Base-by-base conservation (phyloP, 1,140 invertebrate genomes). In the Rhizoglyphus robini region DNA sequence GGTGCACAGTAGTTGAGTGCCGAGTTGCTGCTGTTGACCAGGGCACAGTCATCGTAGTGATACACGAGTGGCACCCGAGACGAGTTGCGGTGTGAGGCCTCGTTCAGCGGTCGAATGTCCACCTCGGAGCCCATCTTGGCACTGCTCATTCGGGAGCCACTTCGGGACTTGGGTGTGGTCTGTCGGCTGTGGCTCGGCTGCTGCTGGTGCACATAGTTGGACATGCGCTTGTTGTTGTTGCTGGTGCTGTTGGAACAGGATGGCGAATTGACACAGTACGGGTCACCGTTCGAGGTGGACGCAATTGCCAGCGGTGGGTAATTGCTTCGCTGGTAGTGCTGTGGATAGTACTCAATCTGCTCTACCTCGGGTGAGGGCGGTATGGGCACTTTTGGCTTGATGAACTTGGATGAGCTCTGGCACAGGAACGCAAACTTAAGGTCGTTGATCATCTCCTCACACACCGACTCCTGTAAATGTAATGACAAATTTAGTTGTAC, bases 341-440 rank as follows among this genome's bases (percentile, higher is more conserved):
- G 36, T 18, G 36, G 18, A 11, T 11, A 41, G 18, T 18, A n/a
- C n/a, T 46, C 41, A 46, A 1, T n/a, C 18, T 46, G 23, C 23
- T 46, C 8, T 46, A 20, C 18, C 36, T 46, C 23, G 2, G 23
- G 23, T 11, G n/a, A 49, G 5, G 47, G 18, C 25, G 47, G 15
- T 51, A 2, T 51, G 8, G 36, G 18, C 18, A 18, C 36, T 41
- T 8, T 41, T 41, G 36, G 47, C 23, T 51, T 51, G 1, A 66
- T 68, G 11, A 69, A 60, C 63, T 72, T 73, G 25, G 72, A 72
- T 25, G 71, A 72, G 58, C 70, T 71, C 65, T 70, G 69, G 64
- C 72, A 73, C 23, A 70, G 69, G 32, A 73, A 48, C 46, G 72
- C 72, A 67, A 73, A 73, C 63, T 72, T 72, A 11, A 73, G 59